Evolutionary conservation across 2,113 vertebrate genomes (phyloP).

Genomic region (Psilopsiagon aurifrons): DNA sequence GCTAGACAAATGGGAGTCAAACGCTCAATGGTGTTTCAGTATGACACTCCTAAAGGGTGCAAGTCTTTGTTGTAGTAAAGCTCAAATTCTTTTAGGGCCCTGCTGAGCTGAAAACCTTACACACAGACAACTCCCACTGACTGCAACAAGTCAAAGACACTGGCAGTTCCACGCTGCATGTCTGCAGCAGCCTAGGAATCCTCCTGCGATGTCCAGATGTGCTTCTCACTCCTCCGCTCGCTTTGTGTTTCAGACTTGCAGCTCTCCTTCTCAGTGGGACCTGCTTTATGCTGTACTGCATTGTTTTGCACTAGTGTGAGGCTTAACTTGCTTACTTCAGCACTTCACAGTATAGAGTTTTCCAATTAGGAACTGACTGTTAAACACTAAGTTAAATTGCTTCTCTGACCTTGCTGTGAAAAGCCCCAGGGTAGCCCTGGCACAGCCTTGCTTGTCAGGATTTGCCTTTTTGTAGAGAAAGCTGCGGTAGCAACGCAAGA

Average conservation of each 20-base stretch:
- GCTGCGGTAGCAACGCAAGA: neutral
- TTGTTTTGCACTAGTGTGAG: rapidly evolving
- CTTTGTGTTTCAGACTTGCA: neutral
- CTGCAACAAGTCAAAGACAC: neutral
- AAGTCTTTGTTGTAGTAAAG: neutral
- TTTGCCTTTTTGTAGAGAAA: neutral
- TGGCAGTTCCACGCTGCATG: neutral
- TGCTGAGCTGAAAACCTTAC: neutral
- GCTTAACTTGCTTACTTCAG: neutral
- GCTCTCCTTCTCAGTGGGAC: neutral
- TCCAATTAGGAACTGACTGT: neutral
- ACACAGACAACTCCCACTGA: neutral
- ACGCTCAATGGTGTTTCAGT: neutral
- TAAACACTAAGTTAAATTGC: neutral
- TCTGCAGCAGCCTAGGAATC: neutral
- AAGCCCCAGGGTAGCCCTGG: neutral
- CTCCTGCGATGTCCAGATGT: neutral
- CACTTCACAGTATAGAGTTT: neutral
- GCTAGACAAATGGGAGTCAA: neutral
- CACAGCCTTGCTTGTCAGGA: neutral
- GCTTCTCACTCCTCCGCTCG: neutral
- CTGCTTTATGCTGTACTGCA: rapidly evolving
- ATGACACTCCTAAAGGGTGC: neutral
- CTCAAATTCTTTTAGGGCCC: neutral
- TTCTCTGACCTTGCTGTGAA: neutral